Evolutionary conservation across 2,113 vertebrate species (phyloP).

Genomic region (Neomonachus schauinslandi): DNA sequence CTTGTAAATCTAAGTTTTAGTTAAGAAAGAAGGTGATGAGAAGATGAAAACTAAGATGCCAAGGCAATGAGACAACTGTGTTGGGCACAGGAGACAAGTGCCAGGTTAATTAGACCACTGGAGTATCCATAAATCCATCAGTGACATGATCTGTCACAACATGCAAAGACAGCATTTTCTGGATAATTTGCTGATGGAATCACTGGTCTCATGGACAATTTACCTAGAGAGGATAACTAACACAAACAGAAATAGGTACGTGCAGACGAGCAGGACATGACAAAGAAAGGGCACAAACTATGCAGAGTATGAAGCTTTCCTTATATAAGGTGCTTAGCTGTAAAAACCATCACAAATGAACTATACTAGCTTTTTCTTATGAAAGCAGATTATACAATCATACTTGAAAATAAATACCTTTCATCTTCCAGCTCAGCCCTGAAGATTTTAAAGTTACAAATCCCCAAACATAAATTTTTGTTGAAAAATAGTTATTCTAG

Average conservation of each 20-base stretch:
- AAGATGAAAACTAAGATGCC: conserved; percentile 76
- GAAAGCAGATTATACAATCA: not conserved
- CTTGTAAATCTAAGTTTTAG: conserved; percentile 49
- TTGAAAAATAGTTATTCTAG: conserved; percentile 74
- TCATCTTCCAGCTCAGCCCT: conserved; percentile 73
- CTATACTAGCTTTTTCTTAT: not conserved
- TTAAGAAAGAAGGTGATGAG: conserved; percentile 66
- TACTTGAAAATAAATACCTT: conserved; percentile 35
- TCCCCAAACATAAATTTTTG: conserved; percentile 75
- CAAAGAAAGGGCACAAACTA: conserved; percentile 34
- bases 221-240: conserved; percentile 89
- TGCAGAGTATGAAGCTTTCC: not conserved
- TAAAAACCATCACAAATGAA: not conserved
- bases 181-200: conserved; percentile 94
- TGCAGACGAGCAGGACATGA: not conserved
- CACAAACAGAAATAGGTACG: conserved; percentile 87
- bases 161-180: conserved; percentile 89
- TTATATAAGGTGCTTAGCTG: not conserved
- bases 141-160: conserved; percentile 85
- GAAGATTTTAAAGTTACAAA: conserved; percentile 78
- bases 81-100: conserved; percentile 83
- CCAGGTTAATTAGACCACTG: conserved; percentile 87
- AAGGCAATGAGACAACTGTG: conserved; percentile 69
- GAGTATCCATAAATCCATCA: conserved; percentile 81
- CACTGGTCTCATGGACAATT: conserved; percentile 92